These are phyloP conservation scores for Dryobotodes eremita DNA, from an alignment of 2,888 invertebrate genomes.

Conservation along the genomic window DNA sequence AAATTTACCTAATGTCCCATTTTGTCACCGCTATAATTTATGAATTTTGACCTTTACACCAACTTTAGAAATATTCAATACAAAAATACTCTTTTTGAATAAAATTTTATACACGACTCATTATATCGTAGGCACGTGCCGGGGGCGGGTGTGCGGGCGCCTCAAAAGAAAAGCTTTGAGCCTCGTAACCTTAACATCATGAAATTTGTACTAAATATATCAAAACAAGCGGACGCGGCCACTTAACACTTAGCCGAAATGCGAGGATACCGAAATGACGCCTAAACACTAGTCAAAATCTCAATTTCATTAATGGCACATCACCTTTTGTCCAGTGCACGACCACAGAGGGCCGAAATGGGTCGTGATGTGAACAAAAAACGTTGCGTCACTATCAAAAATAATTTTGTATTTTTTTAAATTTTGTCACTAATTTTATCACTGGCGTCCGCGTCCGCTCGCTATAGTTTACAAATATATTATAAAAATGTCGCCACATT, in stretches of 20 bases:
- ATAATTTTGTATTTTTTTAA: conserved; percentile 88
- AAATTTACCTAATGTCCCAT: conserved; percentile 89
- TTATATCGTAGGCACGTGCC: conserved; percentile 81
- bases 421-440: conserved; percentile 90
- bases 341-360: conserved; percentile 66
- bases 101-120: conserved; percentile 91
- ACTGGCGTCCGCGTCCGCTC: conserved; percentile 89
- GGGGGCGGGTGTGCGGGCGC: conserved; percentile 81
- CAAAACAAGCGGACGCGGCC: conserved; percentile 88
- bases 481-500: conserved; percentile 84
- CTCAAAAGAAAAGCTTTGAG: conserved; percentile 90
- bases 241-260: conserved; percentile 90
- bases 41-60: conserved; percentile 91
- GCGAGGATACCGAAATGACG: conserved; percentile 90
- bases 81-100: conserved; percentile 92
- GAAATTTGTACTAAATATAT: conserved; percentile 91
- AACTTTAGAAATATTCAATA: conserved; percentile 92
- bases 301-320: conserved; percentile 73
- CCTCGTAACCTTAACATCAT: conserved; percentile 91
- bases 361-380: conserved; percentile 68
- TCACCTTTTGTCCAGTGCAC: conserved; percentile 68
- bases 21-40: conserved; percentile 90
- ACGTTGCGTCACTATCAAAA: conserved; percentile 78
- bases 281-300: conserved; percentile 89
- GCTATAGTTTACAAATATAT: conserved; percentile 89